phyloP scores from a whole-genome alignment of 2,797 vertebrate species.

The Enteromius thamalakanensis region DNA sequence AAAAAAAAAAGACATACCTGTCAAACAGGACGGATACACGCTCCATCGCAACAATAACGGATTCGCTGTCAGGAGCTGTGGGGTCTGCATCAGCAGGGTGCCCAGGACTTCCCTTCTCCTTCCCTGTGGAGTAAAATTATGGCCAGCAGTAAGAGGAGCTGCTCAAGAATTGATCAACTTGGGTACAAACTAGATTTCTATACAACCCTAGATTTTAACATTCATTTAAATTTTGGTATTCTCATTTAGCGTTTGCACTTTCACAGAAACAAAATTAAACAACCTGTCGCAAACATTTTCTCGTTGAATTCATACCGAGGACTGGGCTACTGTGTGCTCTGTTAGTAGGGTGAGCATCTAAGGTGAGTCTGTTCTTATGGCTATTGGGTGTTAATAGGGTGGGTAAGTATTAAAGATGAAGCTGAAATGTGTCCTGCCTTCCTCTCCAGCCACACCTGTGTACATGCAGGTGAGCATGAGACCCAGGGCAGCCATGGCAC shows the following conservation, averaged over 20 bases:
- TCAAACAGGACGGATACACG: constrained; percentile 98
- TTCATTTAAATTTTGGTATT: background rate
- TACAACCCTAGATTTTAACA: background rate
- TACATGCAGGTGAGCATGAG: constrained; percentile 99
- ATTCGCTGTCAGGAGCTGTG: constrained; percentile 91
- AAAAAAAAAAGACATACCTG: constrained; percentile 76
- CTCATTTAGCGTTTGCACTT: background rate
- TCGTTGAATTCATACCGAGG: background rate
- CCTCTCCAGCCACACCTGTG: constrained; percentile 82
- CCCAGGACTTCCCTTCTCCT: constrained; percentile 93
- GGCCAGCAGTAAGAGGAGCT: constrained; percentile 65
- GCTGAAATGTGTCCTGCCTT: constrained; percentile 67
- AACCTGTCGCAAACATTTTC: background rate
- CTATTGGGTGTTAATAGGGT: constrained; percentile 49
- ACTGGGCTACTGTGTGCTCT: constrained; percentile 27
- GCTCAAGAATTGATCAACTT: background rate
- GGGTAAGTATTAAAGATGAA: constrained; percentile 59
- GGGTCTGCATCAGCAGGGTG: constrained; percentile 82
- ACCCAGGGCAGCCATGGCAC: constrained; percentile 96
- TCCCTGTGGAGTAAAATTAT: constrained; percentile 84
- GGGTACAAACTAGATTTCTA: background rate
- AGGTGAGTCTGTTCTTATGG: background rate
- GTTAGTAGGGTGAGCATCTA: constrained; percentile 52
- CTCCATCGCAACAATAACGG: constrained; percentile 98
- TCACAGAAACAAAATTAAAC: background rate